A percentile compares a stretch with the other conserved stretches of the same genome.
Evolutionary conservation across 2,797 vertebrate genomes (phyloP).

Genomic region (Gorsachius magnificus): DNA sequence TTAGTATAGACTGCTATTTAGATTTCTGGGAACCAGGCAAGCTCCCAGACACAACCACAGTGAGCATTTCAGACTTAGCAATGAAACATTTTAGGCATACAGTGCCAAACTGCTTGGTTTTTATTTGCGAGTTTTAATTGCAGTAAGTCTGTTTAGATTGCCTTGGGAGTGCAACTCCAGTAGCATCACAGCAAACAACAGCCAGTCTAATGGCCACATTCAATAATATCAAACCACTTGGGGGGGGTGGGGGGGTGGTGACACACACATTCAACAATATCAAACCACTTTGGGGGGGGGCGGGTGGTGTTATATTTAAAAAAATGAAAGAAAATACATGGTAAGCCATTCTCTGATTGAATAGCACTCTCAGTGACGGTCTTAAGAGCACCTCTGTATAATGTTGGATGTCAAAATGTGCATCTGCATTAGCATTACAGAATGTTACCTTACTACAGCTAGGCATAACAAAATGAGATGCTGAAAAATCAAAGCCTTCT

Average conservation of each 20-base stretch:
- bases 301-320: too few relatives aligned
- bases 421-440: rapidly evolving
- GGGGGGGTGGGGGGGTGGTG: rapidly evolving
- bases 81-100: background rate
- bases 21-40: background rate
- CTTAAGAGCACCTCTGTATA: background rate
- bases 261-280: background rate
- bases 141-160: background rate
- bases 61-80: background rate
- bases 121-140: background rate
- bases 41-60: background rate
- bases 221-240: background rate
- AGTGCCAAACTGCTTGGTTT: background rate
- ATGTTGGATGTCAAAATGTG: background rate
- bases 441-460: background rate
- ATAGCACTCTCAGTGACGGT: rapidly evolving
- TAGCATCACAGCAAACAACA: background rate
- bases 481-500: background rate
- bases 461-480: background rate
- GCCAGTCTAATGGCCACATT: background rate
- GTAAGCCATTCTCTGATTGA: background rate
- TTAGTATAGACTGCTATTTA: background rate
- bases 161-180: background rate
- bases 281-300: background rate
- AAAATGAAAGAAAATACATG: background rate